Evolutionary conservation across 2,113 vertebrate species (phyloP), one percentile per base, ranked within the genome.

Genomic region (Climacteris rufus): DNA sequence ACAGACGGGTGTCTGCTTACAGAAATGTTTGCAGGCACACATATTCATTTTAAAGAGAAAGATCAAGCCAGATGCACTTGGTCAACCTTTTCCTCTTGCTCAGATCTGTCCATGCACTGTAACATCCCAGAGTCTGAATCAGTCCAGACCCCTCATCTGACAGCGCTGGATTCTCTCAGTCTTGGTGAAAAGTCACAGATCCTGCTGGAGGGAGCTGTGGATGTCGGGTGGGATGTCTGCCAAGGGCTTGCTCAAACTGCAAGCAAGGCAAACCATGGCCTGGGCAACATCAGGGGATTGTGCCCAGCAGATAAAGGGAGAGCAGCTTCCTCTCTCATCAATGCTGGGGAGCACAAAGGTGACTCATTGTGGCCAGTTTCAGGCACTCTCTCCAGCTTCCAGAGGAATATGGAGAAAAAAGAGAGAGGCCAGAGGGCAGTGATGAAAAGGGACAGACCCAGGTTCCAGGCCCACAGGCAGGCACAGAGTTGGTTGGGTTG

Each of bases 1-100:
- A 24, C 4, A 42, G 28, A 20, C 0, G 0, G 21, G 31, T 16
- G 15, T 19, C 6, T 18, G 35, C 45, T 64, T 49, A 57, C n/a
- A 15, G 8, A 15, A 30, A 19, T 16, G 22, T 71, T 61, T 56
- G 49, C 49, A 64, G 15, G 12, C 8, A 16, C 23, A 37, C 33
- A 47, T 6, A 11, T 19, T 9, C 17, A 10, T 44, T 66, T 70
- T 27, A 57, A 57, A 45, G 61, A 21, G 16, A 68, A 53, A 10
- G 15, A 39, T 24, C 76, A 54, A 54, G 35, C 23, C 64, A 76
- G 42, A 37, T 40, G n/a, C 30, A 10, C 22, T n/a, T 63, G 31
- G 35, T 13, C 19, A 35, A 47, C 18, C 18, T 76, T 40, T 28
- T 71, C 37, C 31, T 16, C n/a, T 33, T 54, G 24, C 54, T 64